These are phyloP conservation scores for Nomada ferruginata DNA, from an alignment of 2,888 invertebrate species.

Conservation along the genomic window DNA sequence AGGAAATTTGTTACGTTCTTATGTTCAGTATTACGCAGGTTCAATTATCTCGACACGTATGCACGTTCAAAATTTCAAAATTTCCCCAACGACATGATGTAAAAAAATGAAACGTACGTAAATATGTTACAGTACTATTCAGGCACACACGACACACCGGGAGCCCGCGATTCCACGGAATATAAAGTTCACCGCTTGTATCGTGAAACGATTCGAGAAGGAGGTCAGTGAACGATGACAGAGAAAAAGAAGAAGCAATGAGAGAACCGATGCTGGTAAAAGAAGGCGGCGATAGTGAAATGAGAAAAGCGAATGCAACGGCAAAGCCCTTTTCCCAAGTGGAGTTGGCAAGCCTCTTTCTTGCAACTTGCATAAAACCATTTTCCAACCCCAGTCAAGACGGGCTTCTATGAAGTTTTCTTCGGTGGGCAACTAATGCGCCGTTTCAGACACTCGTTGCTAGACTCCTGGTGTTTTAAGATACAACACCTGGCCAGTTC, in stretches of 20 bases:
- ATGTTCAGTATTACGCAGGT: no score
- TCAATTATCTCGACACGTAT: no score
- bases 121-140: neutral
- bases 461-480: conserved; percentile 30
- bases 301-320: conserved; percentile 34
- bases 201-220: conserved; percentile 37
- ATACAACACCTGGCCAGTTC: conserved; percentile 17
- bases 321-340: conserved; percentile 49
- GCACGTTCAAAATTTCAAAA: neutral
- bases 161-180: conserved; percentile 3
- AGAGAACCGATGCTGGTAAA: conserved; percentile 15
- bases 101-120: neutral
- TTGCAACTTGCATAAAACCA: conserved; percentile 66
- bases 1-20: no score
- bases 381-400: conserved; percentile 56
- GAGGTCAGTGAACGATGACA: conserved; percentile 40
- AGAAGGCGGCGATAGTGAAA: conserved; percentile 23
- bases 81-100: no score
- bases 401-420: conserved; percentile 56
- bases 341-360: conserved; percentile 66
- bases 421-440: conserved; percentile 58
- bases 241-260: conserved; percentile 5
- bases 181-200: conserved; percentile 32
- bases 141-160: neutral
- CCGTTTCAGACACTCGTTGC: conserved; percentile 49